A percentile compares a stretch with the other conserved stretches of the same genome.
These are phyloP conservation scores for Tridacna crocea DNA, from an alignment of 2,888 invertebrate species.

Conservation along the genomic window DNA sequence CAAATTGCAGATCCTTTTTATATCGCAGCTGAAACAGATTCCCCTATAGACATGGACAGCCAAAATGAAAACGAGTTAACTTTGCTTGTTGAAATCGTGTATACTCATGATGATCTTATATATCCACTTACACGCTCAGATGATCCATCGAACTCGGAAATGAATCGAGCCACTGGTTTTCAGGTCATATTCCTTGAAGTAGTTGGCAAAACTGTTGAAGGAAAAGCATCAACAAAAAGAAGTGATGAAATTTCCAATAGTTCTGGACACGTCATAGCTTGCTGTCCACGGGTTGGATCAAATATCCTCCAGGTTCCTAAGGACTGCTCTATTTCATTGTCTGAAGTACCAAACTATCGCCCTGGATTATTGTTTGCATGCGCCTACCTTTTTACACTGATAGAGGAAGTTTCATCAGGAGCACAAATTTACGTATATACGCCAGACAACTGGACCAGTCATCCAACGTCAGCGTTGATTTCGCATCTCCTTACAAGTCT, in stretches of 20 bases:
- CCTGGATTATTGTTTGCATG: conserved; percentile 10
- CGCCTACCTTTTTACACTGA: background rate
- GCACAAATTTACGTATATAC: background rate
- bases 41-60: background rate
- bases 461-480: background rate
- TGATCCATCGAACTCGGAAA: background rate
- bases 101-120: background rate
- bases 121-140: too few species aligned
- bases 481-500: background rate
- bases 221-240: background rate
- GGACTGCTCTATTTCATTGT: background rate
- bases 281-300: background rate
- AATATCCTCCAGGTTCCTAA: background rate
- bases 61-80: too few species aligned
- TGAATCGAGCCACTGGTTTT: background rate
- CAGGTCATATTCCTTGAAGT: background rate
- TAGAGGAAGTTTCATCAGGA: background rate
- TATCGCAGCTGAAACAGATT: background rate
- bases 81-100: background rate
- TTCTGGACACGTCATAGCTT: background rate
- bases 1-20: background rate
- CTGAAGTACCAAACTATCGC: conserved; percentile 16
- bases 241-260: background rate
- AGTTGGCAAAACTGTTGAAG: background rate
- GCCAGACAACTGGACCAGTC: background rate